phyloP scores from a whole-genome alignment of 2,888 invertebrate genomes.

The Apamea epomidion region DNA sequence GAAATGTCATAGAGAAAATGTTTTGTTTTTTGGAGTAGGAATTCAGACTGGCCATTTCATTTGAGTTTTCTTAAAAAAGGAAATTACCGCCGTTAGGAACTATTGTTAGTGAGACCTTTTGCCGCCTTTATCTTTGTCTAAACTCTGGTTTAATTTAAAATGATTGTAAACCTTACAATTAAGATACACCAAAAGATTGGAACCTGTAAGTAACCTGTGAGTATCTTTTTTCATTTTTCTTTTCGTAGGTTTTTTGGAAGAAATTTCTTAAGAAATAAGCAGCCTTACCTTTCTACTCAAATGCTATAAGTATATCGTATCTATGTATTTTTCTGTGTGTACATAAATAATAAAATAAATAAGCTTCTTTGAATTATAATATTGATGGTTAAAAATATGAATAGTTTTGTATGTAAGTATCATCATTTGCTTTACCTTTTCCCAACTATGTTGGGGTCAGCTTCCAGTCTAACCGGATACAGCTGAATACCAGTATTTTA shows the following conservation, averaged over 20 bases:
- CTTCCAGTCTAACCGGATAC: no score
- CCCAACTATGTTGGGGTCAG: no score
- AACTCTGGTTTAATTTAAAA: constrained; percentile 4
- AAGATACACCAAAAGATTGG: not conserved
- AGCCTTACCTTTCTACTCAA: not conserved
- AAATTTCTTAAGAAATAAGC: not conserved
- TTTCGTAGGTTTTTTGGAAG: not conserved
- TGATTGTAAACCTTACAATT: not conserved
- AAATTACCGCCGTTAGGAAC: not conserved
- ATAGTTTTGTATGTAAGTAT: not conserved
- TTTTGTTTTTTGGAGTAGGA: not conserved
- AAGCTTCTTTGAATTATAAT: not conserved
- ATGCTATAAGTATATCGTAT: not conserved
- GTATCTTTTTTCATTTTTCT: not conserved
- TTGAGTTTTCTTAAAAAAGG: not conserved
- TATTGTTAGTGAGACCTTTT: not conserved
- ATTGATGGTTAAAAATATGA: not conserved
- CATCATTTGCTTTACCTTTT: no score
- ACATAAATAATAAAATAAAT: not conserved
- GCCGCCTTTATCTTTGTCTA: not conserved
- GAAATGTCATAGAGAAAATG: not conserved
- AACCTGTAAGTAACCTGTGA: not conserved
- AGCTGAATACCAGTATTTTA: no score
- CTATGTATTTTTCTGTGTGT: not conserved
- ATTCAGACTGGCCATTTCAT: not conserved